Evolutionary conservation across 2,113 vertebrate species (phyloP).

Genomic region (Channa maculata): DNA sequence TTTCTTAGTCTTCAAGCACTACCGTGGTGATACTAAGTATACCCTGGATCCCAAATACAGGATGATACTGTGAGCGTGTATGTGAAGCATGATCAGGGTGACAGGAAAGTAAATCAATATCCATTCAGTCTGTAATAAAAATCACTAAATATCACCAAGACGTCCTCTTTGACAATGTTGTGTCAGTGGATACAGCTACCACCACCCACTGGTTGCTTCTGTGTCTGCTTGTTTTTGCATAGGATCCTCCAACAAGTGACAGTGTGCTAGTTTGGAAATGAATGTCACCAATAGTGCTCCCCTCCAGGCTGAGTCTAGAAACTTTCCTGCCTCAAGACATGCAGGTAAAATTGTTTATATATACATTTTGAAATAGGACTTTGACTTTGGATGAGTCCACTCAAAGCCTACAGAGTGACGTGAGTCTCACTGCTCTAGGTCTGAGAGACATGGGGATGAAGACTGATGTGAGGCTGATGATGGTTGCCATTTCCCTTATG

Average conservation of each 20-base stretch:
- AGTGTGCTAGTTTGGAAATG: slow-evolving; percentile 34
- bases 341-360: background rate
- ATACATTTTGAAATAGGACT: slow-evolving; percentile 27
- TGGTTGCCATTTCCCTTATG: slow-evolving; percentile 78
- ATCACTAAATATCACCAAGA: slow-evolving; percentile 48
- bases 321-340: slow-evolving; percentile 36
- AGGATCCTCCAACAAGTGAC: slow-evolving; percentile 49
- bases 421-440: slow-evolving; percentile 40
- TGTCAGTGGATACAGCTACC: slow-evolving; percentile 44
- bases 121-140: slow-evolving; percentile 49
- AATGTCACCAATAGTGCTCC: slow-evolving; percentile 25
- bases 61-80: slow-evolving; percentile 40
- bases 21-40: slow-evolving; percentile 69
- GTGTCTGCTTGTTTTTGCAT: slow-evolving; percentile 18
- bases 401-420: slow-evolving; percentile 19
- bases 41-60: slow-evolving; percentile 66
- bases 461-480: slow-evolving; percentile 72
- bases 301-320: slow-evolving; percentile 21
- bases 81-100: slow-evolving; percentile 45
- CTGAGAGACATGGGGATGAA: slow-evolving; percentile 58
- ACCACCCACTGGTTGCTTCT: slow-evolving; percentile 53
- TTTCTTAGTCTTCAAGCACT: slow-evolving; percentile 63
- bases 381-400: slow-evolving; percentile 22
- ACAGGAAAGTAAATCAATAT: slow-evolving; percentile 48
- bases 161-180: slow-evolving; percentile 43